Percentiles rank a stretch among this genome's conserved stretches.
phyloP scores from a whole-genome alignment of 2,113 vertebrate species.

The Vulpes vulpes region DNA sequence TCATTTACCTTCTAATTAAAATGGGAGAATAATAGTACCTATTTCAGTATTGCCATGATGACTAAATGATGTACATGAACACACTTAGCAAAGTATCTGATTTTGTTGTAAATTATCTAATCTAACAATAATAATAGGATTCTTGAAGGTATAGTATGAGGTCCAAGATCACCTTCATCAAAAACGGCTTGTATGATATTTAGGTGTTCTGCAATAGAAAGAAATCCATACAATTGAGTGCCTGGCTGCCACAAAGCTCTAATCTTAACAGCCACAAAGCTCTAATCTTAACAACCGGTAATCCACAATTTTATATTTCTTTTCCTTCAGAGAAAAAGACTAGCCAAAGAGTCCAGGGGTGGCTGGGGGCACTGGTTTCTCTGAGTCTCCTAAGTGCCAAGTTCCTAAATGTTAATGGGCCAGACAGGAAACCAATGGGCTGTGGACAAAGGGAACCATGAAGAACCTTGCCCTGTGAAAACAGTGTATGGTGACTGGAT shows the following conservation, averaged over 20 bases:
- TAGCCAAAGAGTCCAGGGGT: neutral
- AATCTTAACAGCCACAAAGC: neutral
- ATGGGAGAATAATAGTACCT: neutral
- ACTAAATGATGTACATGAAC: neutral
- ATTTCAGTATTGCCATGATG: neutral
- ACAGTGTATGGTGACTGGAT: neutral
- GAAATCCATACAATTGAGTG: neutral
- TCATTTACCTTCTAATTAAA: neutral
- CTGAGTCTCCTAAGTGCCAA: slow-evolving; percentile 43
- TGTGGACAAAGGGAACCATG: slow-evolving; percentile 17
- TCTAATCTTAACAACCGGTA: neutral
- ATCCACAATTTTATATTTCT: neutral
- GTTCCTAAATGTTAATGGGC: slow-evolving; percentile 37
- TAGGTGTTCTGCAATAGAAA: neutral
- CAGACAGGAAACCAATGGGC: slow-evolving; percentile 31
- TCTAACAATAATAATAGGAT: neutral
- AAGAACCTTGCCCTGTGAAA: slow-evolving; percentile 57
- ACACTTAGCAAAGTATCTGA: neutral
- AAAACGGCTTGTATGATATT: neutral
- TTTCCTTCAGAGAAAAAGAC: neutral
- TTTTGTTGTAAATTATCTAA: neutral
- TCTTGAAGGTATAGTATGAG: neutral
- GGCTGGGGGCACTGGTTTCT: neutral
- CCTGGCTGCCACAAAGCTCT: neutral
- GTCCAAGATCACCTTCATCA: neutral